phyloP scores from a whole-genome alignment of 2,888 invertebrate species.

The Cosmorhoe ocellata region DNA sequence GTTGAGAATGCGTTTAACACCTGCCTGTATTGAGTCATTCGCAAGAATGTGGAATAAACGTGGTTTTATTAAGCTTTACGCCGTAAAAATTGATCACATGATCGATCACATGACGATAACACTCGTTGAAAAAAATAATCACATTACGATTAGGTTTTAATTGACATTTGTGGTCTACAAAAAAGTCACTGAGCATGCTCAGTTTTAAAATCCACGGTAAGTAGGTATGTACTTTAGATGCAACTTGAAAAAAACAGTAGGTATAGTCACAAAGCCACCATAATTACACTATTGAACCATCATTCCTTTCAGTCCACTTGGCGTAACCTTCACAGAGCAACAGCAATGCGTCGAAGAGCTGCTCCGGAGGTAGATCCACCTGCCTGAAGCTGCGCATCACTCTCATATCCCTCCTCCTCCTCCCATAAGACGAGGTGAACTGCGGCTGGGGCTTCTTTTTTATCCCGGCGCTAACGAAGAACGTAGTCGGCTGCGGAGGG shows the following conservation, averaged over 20 bases:
- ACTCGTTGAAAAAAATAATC: neutral
- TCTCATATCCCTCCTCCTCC: slow-evolving; percentile 53
- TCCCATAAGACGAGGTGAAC: slow-evolving; percentile 67
- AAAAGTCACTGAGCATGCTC: no score
- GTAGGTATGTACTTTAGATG: no score
- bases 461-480: slow-evolving; percentile 65
- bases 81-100: slow-evolving; percentile 7
- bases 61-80: slow-evolving; percentile 12
- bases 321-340: slow-evolving; percentile 82
- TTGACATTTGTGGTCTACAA: no score
- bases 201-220: no score
- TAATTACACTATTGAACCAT: neutral
- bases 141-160: neutral
- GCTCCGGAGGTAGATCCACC: slow-evolving; percentile 65
- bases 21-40: slow-evolving; percentile 31
- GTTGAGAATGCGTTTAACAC: slow-evolving; percentile 46
- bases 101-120: neutral
- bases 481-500: slow-evolving; percentile 58
- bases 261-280: no score
- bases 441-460: slow-evolving; percentile 72
- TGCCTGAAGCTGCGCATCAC: slow-evolving; percentile 42
- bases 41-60: slow-evolving; percentile 6
- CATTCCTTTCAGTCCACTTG: slow-evolving; percentile 62
- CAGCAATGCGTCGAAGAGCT: slow-evolving; percentile 76
- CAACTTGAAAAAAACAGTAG: no score